Conservation (phyloP, 2,888 invertebrate species). For the Rotaria magnacalcarata region DNA sequence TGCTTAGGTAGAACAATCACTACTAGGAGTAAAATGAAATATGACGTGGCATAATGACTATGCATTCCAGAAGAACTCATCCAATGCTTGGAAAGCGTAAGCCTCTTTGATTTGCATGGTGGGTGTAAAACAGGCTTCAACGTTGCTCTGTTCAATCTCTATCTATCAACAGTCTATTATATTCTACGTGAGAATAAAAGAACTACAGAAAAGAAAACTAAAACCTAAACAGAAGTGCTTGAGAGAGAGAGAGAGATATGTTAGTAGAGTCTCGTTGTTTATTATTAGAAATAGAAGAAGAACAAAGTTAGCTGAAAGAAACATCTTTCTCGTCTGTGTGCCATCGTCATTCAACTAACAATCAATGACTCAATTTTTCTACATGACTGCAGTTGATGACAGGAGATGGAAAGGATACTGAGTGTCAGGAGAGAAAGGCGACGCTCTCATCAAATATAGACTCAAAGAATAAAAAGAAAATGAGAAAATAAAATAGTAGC, state of each 20-base stretch:
- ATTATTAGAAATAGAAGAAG: background rate
- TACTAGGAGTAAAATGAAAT: too few species aligned
- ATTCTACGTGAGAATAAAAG: background rate
- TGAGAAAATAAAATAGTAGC: background rate
- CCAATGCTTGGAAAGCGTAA: too few species aligned
- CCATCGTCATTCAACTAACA: background rate
- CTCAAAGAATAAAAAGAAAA: background rate
- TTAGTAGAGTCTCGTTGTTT: background rate
- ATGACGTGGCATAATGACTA: too few species aligned
- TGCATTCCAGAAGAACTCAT: too few species aligned
- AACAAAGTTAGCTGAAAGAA: background rate
- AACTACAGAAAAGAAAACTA: too few species aligned
- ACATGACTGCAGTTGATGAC: background rate
- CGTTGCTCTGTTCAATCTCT: background rate
- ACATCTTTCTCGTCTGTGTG: too few species aligned
- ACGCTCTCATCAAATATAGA: background rate
- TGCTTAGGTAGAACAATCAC: too few species aligned
- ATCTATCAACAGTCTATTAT: background rate
- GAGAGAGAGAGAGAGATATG: background rate
- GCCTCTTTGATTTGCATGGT: too few species aligned
- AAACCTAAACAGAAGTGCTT: too few species aligned
- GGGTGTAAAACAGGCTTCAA: too few species aligned
- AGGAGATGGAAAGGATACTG: background rate
- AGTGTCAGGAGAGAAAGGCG: background rate
- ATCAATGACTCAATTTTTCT: slow-evolving; percentile 1